Base-by-base conservation (phyloP, 2,888 invertebrate species). In the Apomyelois bistriatella region DNA sequence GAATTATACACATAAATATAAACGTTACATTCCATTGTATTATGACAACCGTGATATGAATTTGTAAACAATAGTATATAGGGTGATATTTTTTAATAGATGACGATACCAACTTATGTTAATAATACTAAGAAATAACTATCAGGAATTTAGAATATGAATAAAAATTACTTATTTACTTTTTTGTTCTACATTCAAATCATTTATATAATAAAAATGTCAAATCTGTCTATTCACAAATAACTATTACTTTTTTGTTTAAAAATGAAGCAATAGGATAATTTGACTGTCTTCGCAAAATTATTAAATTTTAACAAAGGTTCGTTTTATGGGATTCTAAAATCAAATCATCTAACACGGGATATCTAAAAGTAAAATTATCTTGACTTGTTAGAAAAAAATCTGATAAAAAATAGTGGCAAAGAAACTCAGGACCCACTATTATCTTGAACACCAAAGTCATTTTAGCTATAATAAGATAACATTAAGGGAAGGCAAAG, bases 401-500 rank as follows among this genome's bases (percentile, higher is more conserved):
- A 70, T 61, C 52, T 62, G 60, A 68, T 78, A 86, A 88, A 89
- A 86, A 78, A 74, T 67, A 64, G 67, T 79, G 76, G 79, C 75
- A 68, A 79, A 52, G 71, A 79, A 79, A 76, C 83, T 81, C 82
- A 72, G 72, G 76, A 65, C 71, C 68, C 71, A 72, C 85, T 85
- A 88, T 89, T 90, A 90, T 90, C 88, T 90, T 74, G 82, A 87
- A 89, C 90, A 90, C 87, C 89, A 75, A 89, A 90, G 86, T 90
- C 89, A 90, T 90, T 90, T 90, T 90, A 90, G 85, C 85, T 82
- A 83, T 90, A 90, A 90, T 90, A 90, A 90, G 90, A 90, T 90
- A 89, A 90, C 86, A 87, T 89, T 90, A 89, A 85, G 81, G 81
- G 78, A 82, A 79, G 79, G 71, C 65, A 64, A 55, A 38, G 58